Conservation (phyloP, 2,113 vertebrate species). For the Callipepla squamata region DNA sequence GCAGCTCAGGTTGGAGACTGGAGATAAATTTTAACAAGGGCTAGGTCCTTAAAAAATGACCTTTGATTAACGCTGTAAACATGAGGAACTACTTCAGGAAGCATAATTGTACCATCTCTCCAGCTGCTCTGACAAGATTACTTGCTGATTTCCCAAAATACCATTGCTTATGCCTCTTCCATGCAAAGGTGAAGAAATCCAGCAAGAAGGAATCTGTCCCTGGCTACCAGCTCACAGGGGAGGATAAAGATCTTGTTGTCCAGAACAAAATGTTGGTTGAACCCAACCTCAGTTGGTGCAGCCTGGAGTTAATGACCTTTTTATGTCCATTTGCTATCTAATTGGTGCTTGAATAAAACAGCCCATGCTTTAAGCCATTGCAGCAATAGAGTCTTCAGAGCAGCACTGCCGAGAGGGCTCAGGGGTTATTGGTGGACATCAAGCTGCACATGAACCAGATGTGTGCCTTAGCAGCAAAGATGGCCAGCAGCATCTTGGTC, state of each 20-base stretch:
- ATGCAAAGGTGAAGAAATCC: not conserved
- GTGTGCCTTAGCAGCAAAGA: not conserved
- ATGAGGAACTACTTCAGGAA: not conserved
- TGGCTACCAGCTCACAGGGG: not conserved
- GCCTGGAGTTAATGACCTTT: not conserved
- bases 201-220: not conserved
- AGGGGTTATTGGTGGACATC: not conserved
- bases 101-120: slow-evolving; percentile 13
- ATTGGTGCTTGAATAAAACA: not conserved
- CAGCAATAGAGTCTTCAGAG: not conserved
- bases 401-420: not conserved
- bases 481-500: not conserved
- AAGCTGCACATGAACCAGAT: not conserved
- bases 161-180: not conserved
- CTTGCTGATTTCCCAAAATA: slow-evolving; percentile 33
- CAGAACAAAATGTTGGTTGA: not conserved
- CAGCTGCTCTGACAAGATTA: not conserved
- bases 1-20: not conserved
- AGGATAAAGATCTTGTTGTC: not conserved
- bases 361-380: not conserved
- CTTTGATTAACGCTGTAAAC: slow-evolving; percentile 41
- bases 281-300: not conserved
- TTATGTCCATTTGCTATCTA: not conserved
- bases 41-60: slow-evolving; percentile 6
- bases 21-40: slow-evolving; percentile 33